A percentile compares a stretch with the other conserved stretches of the same genome.
phyloP scores from a whole-genome alignment of 2,797 vertebrate genomes.

The Vultur gryphus region DNA sequence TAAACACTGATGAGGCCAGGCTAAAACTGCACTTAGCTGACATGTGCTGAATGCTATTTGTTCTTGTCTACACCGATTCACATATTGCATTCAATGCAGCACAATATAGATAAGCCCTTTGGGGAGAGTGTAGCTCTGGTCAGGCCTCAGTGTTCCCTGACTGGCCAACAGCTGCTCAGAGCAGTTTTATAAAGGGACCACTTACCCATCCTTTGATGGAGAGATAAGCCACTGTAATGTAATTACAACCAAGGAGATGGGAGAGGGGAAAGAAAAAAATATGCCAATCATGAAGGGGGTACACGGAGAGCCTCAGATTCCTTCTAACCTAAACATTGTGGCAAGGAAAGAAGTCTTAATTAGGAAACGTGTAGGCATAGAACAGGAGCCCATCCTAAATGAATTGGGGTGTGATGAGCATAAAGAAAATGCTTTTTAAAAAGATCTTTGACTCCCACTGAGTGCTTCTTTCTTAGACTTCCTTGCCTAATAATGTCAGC shows the following conservation, averaged over 20 bases:
- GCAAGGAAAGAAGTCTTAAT: constrained; percentile 71
- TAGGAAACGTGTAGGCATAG: constrained; percentile 65
- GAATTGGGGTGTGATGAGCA: constrained; percentile 68
- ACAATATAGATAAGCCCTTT: constrained; percentile 59
- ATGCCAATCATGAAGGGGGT: constrained; percentile 54
- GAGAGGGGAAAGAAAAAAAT: constrained; percentile 58
- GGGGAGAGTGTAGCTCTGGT: constrained; percentile 26
- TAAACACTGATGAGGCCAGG: constrained; percentile 48
- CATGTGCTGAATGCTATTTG: constrained; percentile 59
- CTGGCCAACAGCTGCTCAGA: constrained; percentile 41
- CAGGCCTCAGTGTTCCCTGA: constrained; percentile 44
- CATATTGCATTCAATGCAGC: background rate
- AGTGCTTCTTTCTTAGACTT: constrained; percentile 74
- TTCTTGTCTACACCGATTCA: constrained; percentile 52
- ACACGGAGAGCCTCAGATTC: constrained; percentile 35
- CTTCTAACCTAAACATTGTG: constrained; percentile 67
- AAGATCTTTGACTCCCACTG: constrained; percentile 74
- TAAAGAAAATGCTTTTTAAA: constrained; percentile 74
- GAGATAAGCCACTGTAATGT: constrained; percentile 62
- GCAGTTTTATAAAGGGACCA: constrained; percentile 46
- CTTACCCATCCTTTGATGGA: constrained; percentile 66
- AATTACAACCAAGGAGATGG: constrained; percentile 57
- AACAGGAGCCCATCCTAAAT: constrained; percentile 70
- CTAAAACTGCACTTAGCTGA: constrained; percentile 56
- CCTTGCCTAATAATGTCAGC: constrained; percentile 74